Evolutionary conservation across 2,113 vertebrate species (phyloP), one percentile per base, ranked within the genome.

Genomic region (Smithornis capensis): DNA sequence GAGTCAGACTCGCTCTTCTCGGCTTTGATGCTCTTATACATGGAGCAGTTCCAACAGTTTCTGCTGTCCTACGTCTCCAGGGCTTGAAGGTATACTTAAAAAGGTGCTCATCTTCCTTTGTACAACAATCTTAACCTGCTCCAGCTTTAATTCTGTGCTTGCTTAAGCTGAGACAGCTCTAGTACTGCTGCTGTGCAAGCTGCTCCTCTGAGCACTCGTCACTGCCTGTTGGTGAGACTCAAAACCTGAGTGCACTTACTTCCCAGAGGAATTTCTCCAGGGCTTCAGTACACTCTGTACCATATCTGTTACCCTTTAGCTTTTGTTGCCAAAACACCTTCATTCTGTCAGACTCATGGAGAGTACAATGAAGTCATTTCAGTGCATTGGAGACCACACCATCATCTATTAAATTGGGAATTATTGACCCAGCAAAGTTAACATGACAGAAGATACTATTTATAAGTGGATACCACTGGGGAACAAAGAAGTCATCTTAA

Each of bases 41-140:
- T 71, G 85, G 82, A 95, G 68, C 38, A 49, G 35, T 92, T 88
- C 85, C 88, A 94, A 70, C 89, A 44, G 19, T 63, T 75, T 76
- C 40, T 89, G 65, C 83, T 95, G 45, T 80, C 37, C 71, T 80
- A 9, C 0, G 5, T 81, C 59, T 67, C 84, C 70, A 77, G 47
- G 23, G 38, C 52, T 59, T 83, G 85, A 95, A 86, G 64, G 53
- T 90, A 25, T 82, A n/a, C 63, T 84, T 85, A 19, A 62, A 85
- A 76, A 83, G 19, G 59, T 37, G 57, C 63, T 90, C 14, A 2
- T 50, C 52, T 83, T 45, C 75, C 59, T 77, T 83, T 84, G n/a
- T 31, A 15, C 22, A 47, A 59, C 75, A 69, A 4, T 33, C n/a
- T 68, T 64, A 94, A 47, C 68, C 35, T 69, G 60, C 60, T 87